These are phyloP conservation scores for Cyprinodon variegatus DNA, from an alignment of 2,113 vertebrate genomes.

Conservation along the genomic window DNA sequence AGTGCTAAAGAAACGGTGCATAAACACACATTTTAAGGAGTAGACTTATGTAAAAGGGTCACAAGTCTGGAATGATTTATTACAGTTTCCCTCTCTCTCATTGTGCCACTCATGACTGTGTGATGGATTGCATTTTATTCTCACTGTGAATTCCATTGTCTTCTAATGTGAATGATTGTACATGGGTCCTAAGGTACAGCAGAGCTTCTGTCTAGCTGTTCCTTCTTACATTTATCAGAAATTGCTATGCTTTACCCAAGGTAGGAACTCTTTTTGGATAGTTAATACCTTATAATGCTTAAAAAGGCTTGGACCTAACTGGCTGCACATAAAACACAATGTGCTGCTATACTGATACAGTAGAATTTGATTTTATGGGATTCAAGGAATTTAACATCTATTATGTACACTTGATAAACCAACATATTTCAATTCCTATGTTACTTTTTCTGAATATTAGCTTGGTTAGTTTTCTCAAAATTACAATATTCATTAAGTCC, in stretches of 20 bases:
- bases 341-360: conserved; percentile 42
- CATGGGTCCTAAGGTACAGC: conserved; percentile 31
- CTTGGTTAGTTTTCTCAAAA: neutral
- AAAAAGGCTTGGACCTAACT: conserved; percentile 43
- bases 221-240: conserved; percentile 59
- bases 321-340: conserved; percentile 56
- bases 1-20: neutral
- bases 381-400: conserved; percentile 10
- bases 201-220: conserved; percentile 57
- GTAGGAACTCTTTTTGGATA: conserved; percentile 40
- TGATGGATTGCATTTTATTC: conserved; percentile 57
- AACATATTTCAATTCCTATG: neutral
- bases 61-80: conserved; percentile 56
- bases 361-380: conserved; percentile 6
- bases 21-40: conserved; percentile 28
- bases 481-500: neutral
- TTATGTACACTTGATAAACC: conserved; percentile 21
- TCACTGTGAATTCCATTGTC: conserved; percentile 58
- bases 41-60: conserved; percentile 45
- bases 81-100: conserved; percentile 36
- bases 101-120: conserved; percentile 48
- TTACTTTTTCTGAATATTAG: neutral
- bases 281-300: conserved; percentile 49
- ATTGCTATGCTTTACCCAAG: conserved; percentile 17
- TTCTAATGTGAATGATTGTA: conserved; percentile 50